Conservation (phyloP, 2,888 invertebrate species). For the Odontomyia ornata region DNA sequence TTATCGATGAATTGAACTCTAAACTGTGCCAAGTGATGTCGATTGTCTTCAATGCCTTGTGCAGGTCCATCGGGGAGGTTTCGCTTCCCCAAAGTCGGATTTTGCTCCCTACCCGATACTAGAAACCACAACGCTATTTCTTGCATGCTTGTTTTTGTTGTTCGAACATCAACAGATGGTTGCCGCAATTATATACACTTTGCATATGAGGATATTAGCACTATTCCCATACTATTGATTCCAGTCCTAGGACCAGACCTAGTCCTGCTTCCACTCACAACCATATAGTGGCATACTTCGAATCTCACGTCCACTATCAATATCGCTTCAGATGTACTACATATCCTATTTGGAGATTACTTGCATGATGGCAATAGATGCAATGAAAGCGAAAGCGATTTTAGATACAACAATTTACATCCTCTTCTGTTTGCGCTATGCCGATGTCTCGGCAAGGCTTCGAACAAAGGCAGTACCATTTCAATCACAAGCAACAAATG, state of each 20-base stretch:
- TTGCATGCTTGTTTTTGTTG: slow-evolving; percentile 22
- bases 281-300: neutral
- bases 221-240: slow-evolving; percentile 19
- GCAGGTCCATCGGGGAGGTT: neutral
- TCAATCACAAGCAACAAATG: neutral
- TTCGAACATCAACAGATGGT: slow-evolving; percentile 39
- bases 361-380: slow-evolving; percentile 25
- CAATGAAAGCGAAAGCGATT: slow-evolving; percentile 20
- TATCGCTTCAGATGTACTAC: slow-evolving; percentile 8
- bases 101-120: neutral
- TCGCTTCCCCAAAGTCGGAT: neutral
- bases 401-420: slow-evolving; percentile 27
- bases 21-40: slow-evolving; percentile 44
- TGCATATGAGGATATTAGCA: slow-evolving; percentile 40
- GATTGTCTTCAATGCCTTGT: slow-evolving; percentile 40
- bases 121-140: neutral
- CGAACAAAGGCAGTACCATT: neutral
- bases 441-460: neutral
- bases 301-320: slow-evolving; percentile 19
- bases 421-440: neutral
- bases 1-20: slow-evolving; percentile 41
- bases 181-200: slow-evolving; percentile 30
- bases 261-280: neutral
- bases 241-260: neutral
- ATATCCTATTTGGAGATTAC: slow-evolving; percentile 10